Evolutionary conservation across 2,113 vertebrate species (phyloP).

Genomic region (Sula dactylatra): DNA sequence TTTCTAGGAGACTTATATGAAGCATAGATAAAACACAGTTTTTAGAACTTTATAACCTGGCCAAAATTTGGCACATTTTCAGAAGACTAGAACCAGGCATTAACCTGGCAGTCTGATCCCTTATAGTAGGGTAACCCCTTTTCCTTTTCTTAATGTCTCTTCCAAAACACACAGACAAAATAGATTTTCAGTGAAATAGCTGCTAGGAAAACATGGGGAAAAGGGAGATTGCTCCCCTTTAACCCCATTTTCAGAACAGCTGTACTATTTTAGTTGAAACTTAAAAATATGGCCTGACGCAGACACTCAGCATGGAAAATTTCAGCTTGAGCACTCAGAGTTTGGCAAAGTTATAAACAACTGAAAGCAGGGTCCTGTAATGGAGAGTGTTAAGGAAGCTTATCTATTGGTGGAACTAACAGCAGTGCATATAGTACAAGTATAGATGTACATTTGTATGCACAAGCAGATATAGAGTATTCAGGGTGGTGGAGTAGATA

Average conservation of each 20-base stretch:
- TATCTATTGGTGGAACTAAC: not conserved
- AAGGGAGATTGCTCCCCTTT: not conserved
- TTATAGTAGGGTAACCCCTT: not conserved
- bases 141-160: not conserved
- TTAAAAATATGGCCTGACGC: not conserved
- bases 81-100: not conserved
- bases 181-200: not conserved
- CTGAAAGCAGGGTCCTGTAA: not conserved
- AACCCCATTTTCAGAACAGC: not conserved
- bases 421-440: not conserved
- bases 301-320: not conserved
- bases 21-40: not conserved
- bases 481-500: not conserved
- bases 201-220: not conserved
- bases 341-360: not conserved
- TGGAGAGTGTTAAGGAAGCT: not conserved
- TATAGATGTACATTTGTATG: not conserved
- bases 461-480: not conserved
- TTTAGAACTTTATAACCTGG: not conserved
- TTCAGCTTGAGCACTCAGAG: not conserved
- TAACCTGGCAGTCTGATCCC: not conserved
- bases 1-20: not conserved
- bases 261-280: conserved; percentile 6
- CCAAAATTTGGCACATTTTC: not conserved
- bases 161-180: not conserved